phyloP scores from a whole-genome alignment of 1,140 invertebrate genomes.

The Achroia grisella region DNA sequence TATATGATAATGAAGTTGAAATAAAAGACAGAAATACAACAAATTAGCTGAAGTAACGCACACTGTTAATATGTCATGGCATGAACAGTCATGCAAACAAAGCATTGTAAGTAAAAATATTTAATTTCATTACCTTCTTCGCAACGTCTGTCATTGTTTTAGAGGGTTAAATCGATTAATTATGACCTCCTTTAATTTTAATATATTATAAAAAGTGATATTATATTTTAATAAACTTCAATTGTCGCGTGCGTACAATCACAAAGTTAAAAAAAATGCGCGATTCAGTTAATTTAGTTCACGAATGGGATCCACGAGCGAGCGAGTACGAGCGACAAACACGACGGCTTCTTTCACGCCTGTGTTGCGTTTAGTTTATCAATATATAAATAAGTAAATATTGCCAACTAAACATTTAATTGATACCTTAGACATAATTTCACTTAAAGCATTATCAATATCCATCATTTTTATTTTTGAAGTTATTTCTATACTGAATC shows the following conservation, averaged over 20 bases:
- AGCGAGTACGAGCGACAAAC: neutral
- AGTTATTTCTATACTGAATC: no score
- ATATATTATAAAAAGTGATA: constrained; percentile 13
- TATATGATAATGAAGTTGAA: no score
- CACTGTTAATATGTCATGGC: constrained; percentile 13
- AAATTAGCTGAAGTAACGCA: constrained; percentile 33
- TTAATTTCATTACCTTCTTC: constrained; percentile 56
- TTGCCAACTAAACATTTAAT: no score
- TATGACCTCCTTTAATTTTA: constrained; percentile 14
- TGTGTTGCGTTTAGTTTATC: no score
- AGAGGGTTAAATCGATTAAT: constrained; percentile 3
- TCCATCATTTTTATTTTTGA: no score
- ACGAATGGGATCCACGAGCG: neutral
- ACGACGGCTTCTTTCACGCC: no score
- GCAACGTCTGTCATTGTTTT: constrained; percentile 64
- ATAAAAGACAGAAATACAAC: neutral
- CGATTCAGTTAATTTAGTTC: neutral
- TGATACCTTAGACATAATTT: no score
- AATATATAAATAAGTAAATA: no score
- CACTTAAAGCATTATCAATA: no score
- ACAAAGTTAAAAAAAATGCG: no score
- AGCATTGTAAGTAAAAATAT: constrained; percentile 13
- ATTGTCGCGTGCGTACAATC: neutral
- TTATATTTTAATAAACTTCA: neutral
- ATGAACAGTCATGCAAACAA: constrained; percentile 29